Conservation (phyloP, 2,888 invertebrate species). For the Drosophila suboccidentalis region DNA sequence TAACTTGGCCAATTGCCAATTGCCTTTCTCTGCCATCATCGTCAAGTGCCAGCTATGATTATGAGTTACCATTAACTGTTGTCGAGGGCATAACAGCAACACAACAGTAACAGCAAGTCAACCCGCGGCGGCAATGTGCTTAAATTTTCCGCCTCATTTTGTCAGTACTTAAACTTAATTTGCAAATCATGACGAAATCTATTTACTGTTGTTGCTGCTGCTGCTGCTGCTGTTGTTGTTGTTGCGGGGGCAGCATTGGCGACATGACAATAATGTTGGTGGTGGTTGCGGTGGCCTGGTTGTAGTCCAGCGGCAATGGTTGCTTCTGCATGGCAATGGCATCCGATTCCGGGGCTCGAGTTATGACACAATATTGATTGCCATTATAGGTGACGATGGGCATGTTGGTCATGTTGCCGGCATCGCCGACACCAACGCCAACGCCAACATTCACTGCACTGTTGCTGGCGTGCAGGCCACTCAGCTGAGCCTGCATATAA, state of each 20-base stretch:
- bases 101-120: not conserved
- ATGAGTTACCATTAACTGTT: slow-evolving; percentile 37
- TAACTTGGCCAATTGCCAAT: slow-evolving; percentile 35
- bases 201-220: slow-evolving; percentile 45
- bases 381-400: slow-evolving; percentile 84
- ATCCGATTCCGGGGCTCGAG: slow-evolving; percentile 78
- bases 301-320: slow-evolving; percentile 64
- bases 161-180: slow-evolving; percentile 29
- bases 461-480: slow-evolving; percentile 61
- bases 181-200: slow-evolving; percentile 32
- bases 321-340: slow-evolving; percentile 73
- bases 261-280: slow-evolving; percentile 81
- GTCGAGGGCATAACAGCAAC: slow-evolving; percentile 21
- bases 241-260: slow-evolving; percentile 73
- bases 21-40: slow-evolving; percentile 59
- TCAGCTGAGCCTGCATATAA: slow-evolving; percentile 82
- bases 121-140: slow-evolving; percentile 4
- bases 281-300: slow-evolving; percentile 47
- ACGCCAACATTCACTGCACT: slow-evolving; percentile 35
- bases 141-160: slow-evolving; percentile 52
- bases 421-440: slow-evolving; percentile 20
- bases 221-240: slow-evolving; percentile 43
- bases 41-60: slow-evolving; percentile 39
- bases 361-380: slow-evolving; percentile 83
- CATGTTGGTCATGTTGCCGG: slow-evolving; percentile 60